Evolutionary conservation across 2,888 invertebrate genomes (phyloP).

Genomic region (Adineta ricciae): DNA sequence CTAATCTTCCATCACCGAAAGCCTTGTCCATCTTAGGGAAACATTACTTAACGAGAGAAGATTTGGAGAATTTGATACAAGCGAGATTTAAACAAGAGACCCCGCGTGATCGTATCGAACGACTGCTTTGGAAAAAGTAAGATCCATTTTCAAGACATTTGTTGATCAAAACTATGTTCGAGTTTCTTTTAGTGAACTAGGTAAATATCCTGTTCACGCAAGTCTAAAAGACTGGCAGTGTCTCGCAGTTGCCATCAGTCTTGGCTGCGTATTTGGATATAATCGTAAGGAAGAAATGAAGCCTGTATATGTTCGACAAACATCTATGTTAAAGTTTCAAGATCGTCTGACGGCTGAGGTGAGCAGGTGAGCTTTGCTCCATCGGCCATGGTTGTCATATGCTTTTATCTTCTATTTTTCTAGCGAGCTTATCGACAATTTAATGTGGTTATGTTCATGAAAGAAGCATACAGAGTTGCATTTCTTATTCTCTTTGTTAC

Average conservation of each 20-base stretch:
- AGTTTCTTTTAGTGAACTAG: background rate
- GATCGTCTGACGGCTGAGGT: constrained; percentile 10
- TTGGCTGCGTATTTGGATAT: background rate
- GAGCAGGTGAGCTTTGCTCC: background rate
- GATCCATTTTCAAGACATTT: background rate
- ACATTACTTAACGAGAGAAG: constrained; percentile 21
- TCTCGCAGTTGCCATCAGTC: background rate
- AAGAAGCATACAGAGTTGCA: background rate
- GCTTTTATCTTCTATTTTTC: background rate
- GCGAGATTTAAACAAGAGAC: constrained; percentile 1
- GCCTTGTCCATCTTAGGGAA: background rate
- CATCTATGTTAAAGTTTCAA: constrained; percentile 11
- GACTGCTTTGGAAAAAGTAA: constrained; percentile 12
- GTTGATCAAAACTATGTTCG: background rate
- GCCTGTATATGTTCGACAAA: background rate
- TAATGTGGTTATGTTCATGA: constrained; percentile 15
- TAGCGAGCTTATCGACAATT: background rate
- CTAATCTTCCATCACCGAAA: background rate
- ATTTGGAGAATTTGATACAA: constrained; percentile 4
- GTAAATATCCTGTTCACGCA: background rate
- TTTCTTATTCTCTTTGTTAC: background rate
- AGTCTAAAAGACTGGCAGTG: background rate
- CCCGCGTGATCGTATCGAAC: background rate
- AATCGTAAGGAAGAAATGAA: background rate
- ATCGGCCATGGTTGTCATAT: background rate